phyloP scores from a whole-genome alignment of 1,140 invertebrate genomes.

The Medauroidea extradentata region DNA sequence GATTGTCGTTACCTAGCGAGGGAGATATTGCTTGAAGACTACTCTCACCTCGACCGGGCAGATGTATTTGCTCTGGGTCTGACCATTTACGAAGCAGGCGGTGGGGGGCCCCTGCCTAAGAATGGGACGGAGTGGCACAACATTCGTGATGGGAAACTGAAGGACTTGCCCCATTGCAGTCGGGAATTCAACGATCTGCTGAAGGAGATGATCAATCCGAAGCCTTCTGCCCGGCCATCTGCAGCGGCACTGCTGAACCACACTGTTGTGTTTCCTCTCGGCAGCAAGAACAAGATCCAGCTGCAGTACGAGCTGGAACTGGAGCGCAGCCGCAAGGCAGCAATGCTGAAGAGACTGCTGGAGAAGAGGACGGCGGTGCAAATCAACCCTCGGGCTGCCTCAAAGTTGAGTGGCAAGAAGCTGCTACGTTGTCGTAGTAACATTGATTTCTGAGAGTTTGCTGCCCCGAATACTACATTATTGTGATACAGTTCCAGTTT shows the following conservation, averaged over 20 bases:
- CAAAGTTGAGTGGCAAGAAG: too few relatives aligned
- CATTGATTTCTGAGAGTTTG: too few relatives aligned
- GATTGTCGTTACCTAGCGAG: slow-evolving; percentile 85
- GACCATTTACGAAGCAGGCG: slow-evolving; percentile 73
- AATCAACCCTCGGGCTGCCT: too few relatives aligned
- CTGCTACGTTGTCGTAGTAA: too few relatives aligned
- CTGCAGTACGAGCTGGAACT: slow-evolving; percentile 38
- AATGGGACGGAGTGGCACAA: slow-evolving; percentile 85
- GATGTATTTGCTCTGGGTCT: slow-evolving; percentile 86
- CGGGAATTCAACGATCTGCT: slow-evolving; percentile 71
- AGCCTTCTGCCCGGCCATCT: slow-evolving; percentile 58
- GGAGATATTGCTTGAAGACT: slow-evolving; percentile 81
- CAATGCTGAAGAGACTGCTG: too few relatives aligned
- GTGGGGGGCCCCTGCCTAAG: slow-evolving; percentile 76
- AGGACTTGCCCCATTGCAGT: slow-evolving; percentile 57
- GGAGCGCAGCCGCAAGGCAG: too few relatives aligned
- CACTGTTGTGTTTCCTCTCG: slow-evolving; percentile 61
- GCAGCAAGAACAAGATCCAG: slow-evolving; percentile 71
- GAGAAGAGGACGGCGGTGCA: too few relatives aligned
- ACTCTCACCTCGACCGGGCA: slow-evolving; percentile 72
- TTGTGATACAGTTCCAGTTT: too few relatives aligned
- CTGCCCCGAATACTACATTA: too few relatives aligned
- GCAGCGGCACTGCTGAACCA: slow-evolving; percentile 59
- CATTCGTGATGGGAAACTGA: slow-evolving; percentile 67
- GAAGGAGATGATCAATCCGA: slow-evolving; percentile 61